Conservation (phyloP, 1,140 invertebrate genomes). For the Melitaea cinxia region DNA sequence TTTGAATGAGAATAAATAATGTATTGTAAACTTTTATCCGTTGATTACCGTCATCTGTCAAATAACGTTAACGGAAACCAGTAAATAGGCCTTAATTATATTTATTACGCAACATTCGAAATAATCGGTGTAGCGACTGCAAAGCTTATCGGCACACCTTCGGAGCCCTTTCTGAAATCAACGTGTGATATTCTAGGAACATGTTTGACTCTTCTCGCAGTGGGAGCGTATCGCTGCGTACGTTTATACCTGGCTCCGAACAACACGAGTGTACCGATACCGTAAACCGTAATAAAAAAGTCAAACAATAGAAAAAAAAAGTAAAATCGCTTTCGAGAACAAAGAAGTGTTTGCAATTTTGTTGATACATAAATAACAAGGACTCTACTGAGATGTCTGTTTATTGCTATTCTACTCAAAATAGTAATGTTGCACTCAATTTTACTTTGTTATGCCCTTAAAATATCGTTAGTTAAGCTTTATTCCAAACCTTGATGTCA, state of each 20-base stretch:
- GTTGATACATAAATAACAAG: too few relatives aligned
- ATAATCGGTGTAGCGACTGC: not conserved
- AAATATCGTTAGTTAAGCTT: too few relatives aligned
- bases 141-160: not conserved
- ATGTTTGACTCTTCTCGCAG: constrained; percentile 3
- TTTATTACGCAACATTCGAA: not conserved
- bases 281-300: not conserved
- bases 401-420: too few relatives aligned
- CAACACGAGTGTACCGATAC: not conserved
- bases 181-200: not conserved
- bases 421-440: too few relatives aligned
- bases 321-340: too few relatives aligned
- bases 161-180: not conserved
- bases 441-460: too few relatives aligned
- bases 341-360: not conserved
- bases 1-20: too few relatives aligned
- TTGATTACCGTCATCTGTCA: too few relatives aligned
- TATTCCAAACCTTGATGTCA: too few relatives aligned
- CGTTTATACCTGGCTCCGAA: constrained; percentile 3
- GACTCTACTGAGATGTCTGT: not conserved
- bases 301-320: not conserved
- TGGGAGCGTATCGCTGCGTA: not conserved
- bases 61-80: too few relatives aligned
- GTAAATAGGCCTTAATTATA: too few relatives aligned
- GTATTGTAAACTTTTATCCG: too few relatives aligned